Percentiles rank a stretch among this genome's conserved stretches.
Evolutionary conservation across 2,888 invertebrate species (phyloP).

Genomic region (Drosophila kuntzei): DNA sequence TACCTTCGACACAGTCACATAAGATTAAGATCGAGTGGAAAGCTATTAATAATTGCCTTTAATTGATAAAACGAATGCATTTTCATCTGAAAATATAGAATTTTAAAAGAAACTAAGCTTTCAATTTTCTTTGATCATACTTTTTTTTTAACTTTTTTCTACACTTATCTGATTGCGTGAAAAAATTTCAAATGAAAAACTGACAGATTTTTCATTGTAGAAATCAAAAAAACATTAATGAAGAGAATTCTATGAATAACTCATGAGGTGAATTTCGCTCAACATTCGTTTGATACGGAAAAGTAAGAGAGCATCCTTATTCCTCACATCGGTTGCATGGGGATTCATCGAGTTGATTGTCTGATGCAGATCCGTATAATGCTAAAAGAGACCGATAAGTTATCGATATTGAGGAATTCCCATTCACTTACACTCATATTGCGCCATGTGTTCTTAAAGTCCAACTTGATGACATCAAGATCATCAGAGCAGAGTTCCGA

Average conservation of each 20-base stretch:
- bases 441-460: conserved; percentile 79
- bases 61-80: conserved; percentile 54
- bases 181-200: conserved; percentile 5
- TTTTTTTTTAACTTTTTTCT: conserved; percentile 6
- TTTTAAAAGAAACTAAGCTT: conserved; percentile 28
- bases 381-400: conserved; percentile 44
- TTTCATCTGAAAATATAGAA: conserved; percentile 6
- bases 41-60: conserved; percentile 49
- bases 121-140: background rate
- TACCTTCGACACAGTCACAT: conserved; percentile 26
- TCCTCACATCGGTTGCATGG: conserved; percentile 55
- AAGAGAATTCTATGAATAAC: conserved; percentile 73
- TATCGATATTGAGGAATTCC: background rate
- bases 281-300: conserved; percentile 66
- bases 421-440: conserved; percentile 74
- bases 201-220: conserved; percentile 28
- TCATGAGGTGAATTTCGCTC: conserved; percentile 58
- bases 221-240: conserved; percentile 1
- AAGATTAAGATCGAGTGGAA: conserved; percentile 29
- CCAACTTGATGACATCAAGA: conserved; percentile 66
- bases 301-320: conserved; percentile 65
- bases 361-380: conserved; percentile 79
- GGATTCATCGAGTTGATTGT: conserved; percentile 72
- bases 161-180: background rate
- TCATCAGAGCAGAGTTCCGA: conserved; percentile 77